Evolutionary conservation across 2,888 invertebrate genomes (phyloP).

Genomic region (Agrochola macilenta): DNA sequence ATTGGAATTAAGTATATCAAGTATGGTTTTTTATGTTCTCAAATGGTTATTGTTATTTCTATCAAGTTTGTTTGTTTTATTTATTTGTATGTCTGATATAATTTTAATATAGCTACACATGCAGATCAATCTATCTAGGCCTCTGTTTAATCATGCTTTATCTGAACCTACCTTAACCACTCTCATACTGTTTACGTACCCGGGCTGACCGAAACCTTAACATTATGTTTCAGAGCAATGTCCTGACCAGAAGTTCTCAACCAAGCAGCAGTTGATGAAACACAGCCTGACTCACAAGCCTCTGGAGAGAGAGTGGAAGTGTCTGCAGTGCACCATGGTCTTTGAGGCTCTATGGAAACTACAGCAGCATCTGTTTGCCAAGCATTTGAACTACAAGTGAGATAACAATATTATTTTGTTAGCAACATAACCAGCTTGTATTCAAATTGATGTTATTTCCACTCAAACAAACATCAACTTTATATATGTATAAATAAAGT

Average conservation of each 20-base stretch:
- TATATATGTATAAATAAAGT: too few relatives aligned
- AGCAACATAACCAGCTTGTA: not conserved
- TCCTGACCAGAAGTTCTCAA: constrained; percentile 83
- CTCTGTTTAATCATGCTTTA: not conserved
- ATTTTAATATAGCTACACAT: not conserved
- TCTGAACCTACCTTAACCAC: not conserved
- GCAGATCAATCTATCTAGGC: not conserved
- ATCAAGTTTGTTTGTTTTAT: not conserved
- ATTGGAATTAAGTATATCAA: not conserved
- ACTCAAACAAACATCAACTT: too few relatives aligned
- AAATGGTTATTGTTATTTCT: not conserved
- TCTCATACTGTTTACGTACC: too few relatives aligned
- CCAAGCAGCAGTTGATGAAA: constrained; percentile 86
- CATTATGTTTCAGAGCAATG: constrained; percentile 81
- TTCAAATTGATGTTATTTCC: not conserved
- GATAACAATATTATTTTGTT: not conserved
- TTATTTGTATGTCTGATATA: not conserved
- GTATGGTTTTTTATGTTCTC: not conserved
- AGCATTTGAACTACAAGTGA: constrained; percentile 84
- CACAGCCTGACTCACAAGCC: constrained; percentile 84
- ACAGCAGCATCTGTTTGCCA: constrained; percentile 85
- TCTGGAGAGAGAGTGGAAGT: constrained; percentile 83
- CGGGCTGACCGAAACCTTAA: too few relatives aligned
- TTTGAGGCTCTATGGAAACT: constrained; percentile 85
- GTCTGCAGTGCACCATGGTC: constrained; percentile 83